Evolutionary conservation across 2,888 invertebrate species (phyloP).

Genomic region (Diplolepis rosae): DNA sequence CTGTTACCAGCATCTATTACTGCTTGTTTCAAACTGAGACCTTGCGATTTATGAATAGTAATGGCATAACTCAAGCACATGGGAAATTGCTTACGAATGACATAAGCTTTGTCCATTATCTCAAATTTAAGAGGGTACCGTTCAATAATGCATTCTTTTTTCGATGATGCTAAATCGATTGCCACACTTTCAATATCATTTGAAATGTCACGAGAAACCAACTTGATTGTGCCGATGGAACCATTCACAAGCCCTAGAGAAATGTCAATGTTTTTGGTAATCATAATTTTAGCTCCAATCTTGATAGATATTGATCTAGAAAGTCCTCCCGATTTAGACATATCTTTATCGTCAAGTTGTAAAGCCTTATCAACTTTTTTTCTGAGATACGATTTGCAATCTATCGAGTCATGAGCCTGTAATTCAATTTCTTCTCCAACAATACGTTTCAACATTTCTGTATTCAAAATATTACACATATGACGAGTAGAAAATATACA

Average conservation of each 20-base stretch:
- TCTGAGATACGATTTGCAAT: too few relatives aligned
- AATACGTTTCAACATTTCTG: too few relatives aligned
- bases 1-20: conserved; percentile 45
- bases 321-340: conserved; percentile 28
- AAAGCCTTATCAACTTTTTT: too few relatives aligned
- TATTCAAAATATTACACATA: conserved; percentile 50
- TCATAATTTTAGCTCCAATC: conserved; percentile 48
- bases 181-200: conserved; percentile 42
- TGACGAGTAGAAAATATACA: conserved; percentile 49
- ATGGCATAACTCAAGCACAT: conserved; percentile 38
- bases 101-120: conserved; percentile 32
- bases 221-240: conserved; percentile 48
- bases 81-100: conserved; percentile 35
- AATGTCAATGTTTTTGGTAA: conserved; percentile 55
- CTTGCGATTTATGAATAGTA: conserved; percentile 47
- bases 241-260: conserved; percentile 55
- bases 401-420: too few relatives aligned
- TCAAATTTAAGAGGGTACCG: conserved; percentile 44
- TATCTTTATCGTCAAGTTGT: conserved; percentile 41
- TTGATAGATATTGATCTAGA: conserved; percentile 14
- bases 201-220: too few relatives aligned
- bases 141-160: background rate
- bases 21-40: conserved; percentile 44
- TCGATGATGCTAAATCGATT: conserved; percentile 38
- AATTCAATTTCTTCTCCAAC: too few relatives aligned